These are phyloP conservation scores for Tympanuchus pallidicinctus DNA, from an alignment of 2,113 vertebrate genomes.

Conservation along the genomic window DNA sequence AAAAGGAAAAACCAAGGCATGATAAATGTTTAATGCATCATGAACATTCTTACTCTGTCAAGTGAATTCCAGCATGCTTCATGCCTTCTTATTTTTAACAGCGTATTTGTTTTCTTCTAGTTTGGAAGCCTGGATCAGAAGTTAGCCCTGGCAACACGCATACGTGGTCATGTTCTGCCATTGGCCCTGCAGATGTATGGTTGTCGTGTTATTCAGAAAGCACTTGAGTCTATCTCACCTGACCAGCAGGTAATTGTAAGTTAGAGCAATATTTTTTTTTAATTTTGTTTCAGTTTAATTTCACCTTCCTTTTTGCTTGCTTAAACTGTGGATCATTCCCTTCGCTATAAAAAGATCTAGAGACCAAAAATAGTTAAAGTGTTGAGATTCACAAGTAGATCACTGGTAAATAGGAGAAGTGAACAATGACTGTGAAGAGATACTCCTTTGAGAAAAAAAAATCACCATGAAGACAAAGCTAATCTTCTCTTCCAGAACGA, in stretches of 20 bases:
- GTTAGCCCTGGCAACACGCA: conserved; percentile 91
- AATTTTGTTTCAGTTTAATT: conserved; percentile 21
- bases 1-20: accelerated
- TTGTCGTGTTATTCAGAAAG: conserved; percentile 96
- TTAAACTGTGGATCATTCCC: background rate
- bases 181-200: conserved; percentile 97
- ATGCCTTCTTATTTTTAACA: background rate
- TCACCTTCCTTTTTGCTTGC: background rate
- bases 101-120: conserved; percentile 70
- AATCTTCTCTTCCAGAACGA: conserved; percentile 84
- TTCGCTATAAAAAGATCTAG: background rate
- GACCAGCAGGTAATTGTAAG: conserved; percentile 99
- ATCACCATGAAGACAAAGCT: background rate
- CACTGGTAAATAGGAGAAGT: background rate
- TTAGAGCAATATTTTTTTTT: conserved; percentile 75
- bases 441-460: background rate
- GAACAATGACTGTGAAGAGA: background rate
- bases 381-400: background rate
- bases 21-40: background rate
- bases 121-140: conserved; percentile 97
- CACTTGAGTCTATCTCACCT: conserved; percentile 95
- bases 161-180: conserved; percentile 93
- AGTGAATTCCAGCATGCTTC: background rate
- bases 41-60: background rate
- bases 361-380: background rate